Percentiles rank a stretch among this genome's conserved stretches.
Evolutionary conservation across 2,888 invertebrate species (phyloP).

Genomic region (Tholera decimalis): DNA sequence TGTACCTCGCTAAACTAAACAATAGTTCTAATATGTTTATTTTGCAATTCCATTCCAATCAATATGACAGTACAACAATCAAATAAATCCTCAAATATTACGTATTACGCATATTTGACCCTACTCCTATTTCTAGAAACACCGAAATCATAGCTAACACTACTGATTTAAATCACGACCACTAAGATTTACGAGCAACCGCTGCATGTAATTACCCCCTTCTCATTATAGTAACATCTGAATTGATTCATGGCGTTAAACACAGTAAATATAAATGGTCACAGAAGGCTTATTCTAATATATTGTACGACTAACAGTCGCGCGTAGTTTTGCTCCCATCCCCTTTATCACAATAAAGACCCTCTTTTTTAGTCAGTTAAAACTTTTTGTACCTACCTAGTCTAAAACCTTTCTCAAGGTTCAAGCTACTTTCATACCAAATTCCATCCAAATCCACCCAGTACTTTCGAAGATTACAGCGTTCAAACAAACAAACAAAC

Average conservation of each 20-base stretch:
- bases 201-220: slow-evolving; percentile 65
- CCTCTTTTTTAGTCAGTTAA: too few relatives aligned
- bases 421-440: too few relatives aligned
- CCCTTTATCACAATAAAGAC: too few relatives aligned
- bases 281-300: too few relatives aligned
- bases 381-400: too few relatives aligned
- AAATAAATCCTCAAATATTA: slow-evolving; percentile 1
- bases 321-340: too few relatives aligned
- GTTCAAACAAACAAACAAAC: too few relatives aligned
- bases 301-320: too few relatives aligned
- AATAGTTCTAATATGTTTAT: neutral
- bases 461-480: too few relatives aligned
- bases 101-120: slow-evolving; percentile 4
- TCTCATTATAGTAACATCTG: slow-evolving; percentile 72
- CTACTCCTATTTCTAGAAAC: slow-evolving; percentile 15
- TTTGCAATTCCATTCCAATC: neutral
- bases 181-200: slow-evolving; percentile 61
- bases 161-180: slow-evolving; percentile 45
- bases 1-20: neutral
- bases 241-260: slow-evolving; percentile 72
- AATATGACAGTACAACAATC: neutral
- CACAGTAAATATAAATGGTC: neutral
- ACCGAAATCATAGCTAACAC: slow-evolving; percentile 38
- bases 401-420: too few relatives aligned
- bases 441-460: too few relatives aligned